A percentile compares a stretch with the other conserved stretches of the same genome.
Conservation (phyloP, 2,113 vertebrate species). For the Leuciscus idus region DNA sequence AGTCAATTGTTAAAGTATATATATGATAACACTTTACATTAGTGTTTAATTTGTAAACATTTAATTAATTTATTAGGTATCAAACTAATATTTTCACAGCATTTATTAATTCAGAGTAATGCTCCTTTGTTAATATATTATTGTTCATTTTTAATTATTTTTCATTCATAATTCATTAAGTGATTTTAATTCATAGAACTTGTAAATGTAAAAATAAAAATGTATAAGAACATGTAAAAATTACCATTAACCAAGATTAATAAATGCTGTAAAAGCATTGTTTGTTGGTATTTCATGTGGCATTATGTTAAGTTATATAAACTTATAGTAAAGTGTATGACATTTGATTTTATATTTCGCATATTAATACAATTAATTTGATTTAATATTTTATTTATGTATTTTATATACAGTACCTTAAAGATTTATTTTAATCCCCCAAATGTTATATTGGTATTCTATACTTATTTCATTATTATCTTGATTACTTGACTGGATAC, state of each 20-base stretch:
- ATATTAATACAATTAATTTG: background rate
- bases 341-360: background rate
- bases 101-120: background rate
- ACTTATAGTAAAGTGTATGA: background rate
- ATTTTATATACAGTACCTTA: background rate
- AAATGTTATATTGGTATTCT: background rate
- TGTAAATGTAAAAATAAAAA: background rate
- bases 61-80: background rate
- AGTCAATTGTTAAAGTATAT: background rate
- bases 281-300: background rate
- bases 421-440: background rate
- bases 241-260: background rate
- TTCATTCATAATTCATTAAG: background rate
- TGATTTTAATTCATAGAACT: background rate
- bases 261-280: background rate
- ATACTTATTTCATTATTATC: background rate
- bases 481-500: background rate
- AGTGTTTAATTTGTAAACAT: background rate
- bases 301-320: background rate
- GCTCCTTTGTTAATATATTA: background rate
- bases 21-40: background rate
- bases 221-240: background rate
- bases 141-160: background rate
- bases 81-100: background rate
- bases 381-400: background rate